Evolutionary conservation across 2,113 vertebrate genomes (phyloP), one percentile per base, ranked within the genome.

Genomic region (Callorhinus ursinus): DNA sequence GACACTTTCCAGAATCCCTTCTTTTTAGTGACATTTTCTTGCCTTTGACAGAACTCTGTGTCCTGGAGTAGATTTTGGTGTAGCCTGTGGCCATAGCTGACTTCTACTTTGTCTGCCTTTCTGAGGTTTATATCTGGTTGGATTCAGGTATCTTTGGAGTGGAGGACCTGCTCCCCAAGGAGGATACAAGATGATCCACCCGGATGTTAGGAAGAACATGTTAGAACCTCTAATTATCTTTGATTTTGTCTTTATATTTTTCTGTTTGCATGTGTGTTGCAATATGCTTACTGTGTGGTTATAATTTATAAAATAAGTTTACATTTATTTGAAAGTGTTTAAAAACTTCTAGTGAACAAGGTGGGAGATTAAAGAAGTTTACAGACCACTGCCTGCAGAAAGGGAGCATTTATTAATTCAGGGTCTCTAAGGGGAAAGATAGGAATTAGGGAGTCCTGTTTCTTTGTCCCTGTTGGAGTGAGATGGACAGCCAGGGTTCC

Each of bases 21-120:
- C 10, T 53, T 57, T 36, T 61, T 39, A 19, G 49, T 36, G 49
- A 67, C 22, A 15, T 31, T 88, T 93, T 92, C 39, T 31, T 86
- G 33, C 71, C 69, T 94, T 82, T 95, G 57, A 53, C 24, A 51
- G 85, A 94, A 84, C 19, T 93, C 39, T 72, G n/a, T 74, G 31
- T 46, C 31, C 65, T 2, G 1, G 18, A 19, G n/a, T 36, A 5
- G 19, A 55, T 80, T 89, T 87, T 39, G 15, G 80, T 22, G 21
- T 86, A 65, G 5, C 10, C 26, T 79, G 5, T 42, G 39, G 28
- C 16, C 14, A 1, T 46, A 61, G 5, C 16, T 46, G 11, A 39
- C 28, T 51, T 31, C 80, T 42, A 2, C 24, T 72, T 53, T 89
- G 19, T 69, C 28, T 11, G 22, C 15, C 16, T n/a, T 0, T 33